Conservation (phyloP, 2,888 invertebrate genomes). For the Hyposoter didymator region DNA sequence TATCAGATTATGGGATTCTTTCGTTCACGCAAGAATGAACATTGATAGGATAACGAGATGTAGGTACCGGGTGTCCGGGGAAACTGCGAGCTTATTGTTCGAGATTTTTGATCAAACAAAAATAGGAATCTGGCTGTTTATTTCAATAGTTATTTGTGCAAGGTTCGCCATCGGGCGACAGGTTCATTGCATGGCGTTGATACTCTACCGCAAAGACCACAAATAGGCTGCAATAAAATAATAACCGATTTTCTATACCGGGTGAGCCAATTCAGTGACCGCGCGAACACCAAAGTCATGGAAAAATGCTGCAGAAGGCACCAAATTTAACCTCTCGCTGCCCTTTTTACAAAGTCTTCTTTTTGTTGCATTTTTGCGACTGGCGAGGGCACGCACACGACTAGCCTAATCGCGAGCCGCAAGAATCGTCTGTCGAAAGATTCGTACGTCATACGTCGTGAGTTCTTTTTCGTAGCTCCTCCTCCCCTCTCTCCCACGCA, state of each 20-base stretch:
- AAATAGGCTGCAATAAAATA: background rate
- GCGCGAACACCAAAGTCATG: no score
- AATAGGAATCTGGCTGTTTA: background rate
- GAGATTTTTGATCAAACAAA: background rate
- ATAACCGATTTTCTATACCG: background rate
- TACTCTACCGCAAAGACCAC: background rate
- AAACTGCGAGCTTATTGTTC: background rate
- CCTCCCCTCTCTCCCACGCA: no score
- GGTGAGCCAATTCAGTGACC: background rate
- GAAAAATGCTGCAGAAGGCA: no score
- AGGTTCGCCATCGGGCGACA: background rate
- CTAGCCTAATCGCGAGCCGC: no score
- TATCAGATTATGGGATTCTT: conserved; percentile 5
- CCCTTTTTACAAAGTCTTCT: no score
- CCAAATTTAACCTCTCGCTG: no score
- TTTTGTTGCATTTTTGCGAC: no score
- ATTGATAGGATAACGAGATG: background rate
- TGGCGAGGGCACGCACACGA: no score
- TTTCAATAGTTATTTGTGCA: background rate
- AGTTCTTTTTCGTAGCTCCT: no score
- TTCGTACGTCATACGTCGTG: no score
- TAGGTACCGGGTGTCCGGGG: background rate
- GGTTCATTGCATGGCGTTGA: background rate
- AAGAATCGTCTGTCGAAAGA: no score
- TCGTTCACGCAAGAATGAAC: background rate